Conservation (phyloP, 1,140 invertebrate species). For the Pseudachorutes palmiensis region DNA sequence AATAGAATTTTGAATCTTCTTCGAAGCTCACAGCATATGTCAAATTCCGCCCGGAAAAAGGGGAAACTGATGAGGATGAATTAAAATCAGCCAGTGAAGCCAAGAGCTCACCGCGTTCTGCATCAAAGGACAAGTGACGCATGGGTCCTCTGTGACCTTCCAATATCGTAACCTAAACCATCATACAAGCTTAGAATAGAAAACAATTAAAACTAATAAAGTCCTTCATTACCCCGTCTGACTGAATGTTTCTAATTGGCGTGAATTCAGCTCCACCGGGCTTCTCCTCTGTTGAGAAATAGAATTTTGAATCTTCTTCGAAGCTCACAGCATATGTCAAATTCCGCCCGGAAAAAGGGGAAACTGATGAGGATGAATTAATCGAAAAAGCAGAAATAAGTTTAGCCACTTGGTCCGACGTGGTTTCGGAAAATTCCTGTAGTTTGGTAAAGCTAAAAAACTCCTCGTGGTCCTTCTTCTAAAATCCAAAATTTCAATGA, state of each 20-base stretch:
- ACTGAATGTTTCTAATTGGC: not conserved
- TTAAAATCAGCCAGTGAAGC: not conserved
- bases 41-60: not conserved
- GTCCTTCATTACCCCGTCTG: not conserved
- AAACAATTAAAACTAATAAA: no score
- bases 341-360: not conserved
- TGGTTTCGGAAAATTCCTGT: not conserved
- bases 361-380: not conserved
- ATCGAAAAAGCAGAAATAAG: constrained; percentile 3
- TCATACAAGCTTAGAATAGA: not conserved
- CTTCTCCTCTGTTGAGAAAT: not conserved
- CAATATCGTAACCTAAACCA: not conserved
- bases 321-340: not conserved
- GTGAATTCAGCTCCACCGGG: not conserved
- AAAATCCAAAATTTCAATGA: not conserved
- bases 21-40: not conserved
- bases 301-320: not conserved
- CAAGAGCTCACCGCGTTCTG: not conserved
- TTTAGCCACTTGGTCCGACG: not conserved
- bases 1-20: not conserved
- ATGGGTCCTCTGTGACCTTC: not conserved
- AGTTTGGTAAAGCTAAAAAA: not conserved
- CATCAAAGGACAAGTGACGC: constrained; percentile 3
- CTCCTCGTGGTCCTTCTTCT: not conserved
- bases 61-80: not conserved